Conservation (phyloP, 2,113 vertebrate genomes). For the Meleagris gallopavo region DNA sequence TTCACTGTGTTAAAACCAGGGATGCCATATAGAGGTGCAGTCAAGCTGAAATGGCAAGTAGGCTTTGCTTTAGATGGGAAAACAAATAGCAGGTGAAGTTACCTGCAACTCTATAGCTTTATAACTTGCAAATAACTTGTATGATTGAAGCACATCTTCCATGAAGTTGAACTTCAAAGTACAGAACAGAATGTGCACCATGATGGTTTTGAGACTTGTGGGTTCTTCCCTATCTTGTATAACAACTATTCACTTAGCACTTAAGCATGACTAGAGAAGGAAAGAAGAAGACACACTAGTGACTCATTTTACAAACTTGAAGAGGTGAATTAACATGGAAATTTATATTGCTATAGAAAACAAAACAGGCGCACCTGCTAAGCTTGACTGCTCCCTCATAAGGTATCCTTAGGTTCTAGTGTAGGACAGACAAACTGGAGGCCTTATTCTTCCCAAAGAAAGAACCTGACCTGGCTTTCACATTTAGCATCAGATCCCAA, state of each 20-base stretch:
- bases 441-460: background rate
- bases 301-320: background rate
- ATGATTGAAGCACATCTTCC: background rate
- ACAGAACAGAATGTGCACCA: background rate
- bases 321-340: background rate
- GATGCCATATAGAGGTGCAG: background rate
- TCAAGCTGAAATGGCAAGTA: background rate
- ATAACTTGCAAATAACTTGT: background rate
- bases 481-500: background rate
- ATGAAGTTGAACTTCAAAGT: background rate
- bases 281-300: background rate
- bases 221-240: background rate
- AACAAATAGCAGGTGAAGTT: background rate
- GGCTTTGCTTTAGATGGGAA: background rate
- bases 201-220: background rate
- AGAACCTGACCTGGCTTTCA: background rate
- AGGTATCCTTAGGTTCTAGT: background rate
- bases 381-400: background rate
- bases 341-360: background rate
- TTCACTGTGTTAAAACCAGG: background rate
- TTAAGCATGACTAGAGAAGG: background rate
- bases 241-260: background rate
- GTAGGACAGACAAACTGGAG: background rate
- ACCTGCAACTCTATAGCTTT: background rate
- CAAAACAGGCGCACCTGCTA: background rate